phyloP scores from a whole-genome alignment of 2,888 invertebrate genomes.

The Pandemis cinnamomeana region DNA sequence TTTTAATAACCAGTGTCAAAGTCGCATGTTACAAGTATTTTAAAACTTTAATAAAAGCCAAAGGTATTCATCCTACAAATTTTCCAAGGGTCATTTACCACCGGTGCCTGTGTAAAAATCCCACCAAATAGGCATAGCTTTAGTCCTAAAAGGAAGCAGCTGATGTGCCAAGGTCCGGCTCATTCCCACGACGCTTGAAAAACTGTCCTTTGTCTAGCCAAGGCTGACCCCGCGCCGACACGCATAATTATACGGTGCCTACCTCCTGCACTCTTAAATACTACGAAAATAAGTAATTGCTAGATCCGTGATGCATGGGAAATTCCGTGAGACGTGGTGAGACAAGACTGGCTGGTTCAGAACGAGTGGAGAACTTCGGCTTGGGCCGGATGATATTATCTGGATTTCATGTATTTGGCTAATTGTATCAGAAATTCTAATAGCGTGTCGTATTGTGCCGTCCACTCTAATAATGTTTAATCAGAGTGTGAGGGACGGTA shows the following conservation, averaged over 20 bases:
- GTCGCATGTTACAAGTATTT: too few species aligned
- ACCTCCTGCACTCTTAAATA: slow-evolving; percentile 19
- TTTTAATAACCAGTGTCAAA: too few species aligned
- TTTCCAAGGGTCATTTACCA: not conserved
- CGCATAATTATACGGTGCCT: slow-evolving; percentile 34
- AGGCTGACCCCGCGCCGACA: slow-evolving; percentile 48
- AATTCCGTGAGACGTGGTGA: not conserved
- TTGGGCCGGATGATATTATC: not conserved
- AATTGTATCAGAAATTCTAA: too few species aligned
- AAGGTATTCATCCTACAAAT: too few species aligned
- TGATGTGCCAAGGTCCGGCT: slow-evolving; percentile 55
- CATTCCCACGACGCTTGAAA: slow-evolving; percentile 63
- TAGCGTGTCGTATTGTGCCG: too few species aligned
- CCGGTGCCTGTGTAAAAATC: not conserved
- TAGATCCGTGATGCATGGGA: slow-evolving; percentile 24
- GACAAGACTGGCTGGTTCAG: not conserved
- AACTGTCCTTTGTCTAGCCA: slow-evolving; percentile 64
- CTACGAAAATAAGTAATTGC: slow-evolving; percentile 22
- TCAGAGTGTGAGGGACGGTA: too few species aligned
- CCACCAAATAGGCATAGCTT: not conserved
- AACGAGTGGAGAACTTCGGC: not conserved
- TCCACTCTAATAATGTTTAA: too few species aligned
- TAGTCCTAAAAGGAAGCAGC: slow-evolving; percentile 48
- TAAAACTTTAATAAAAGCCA: too few species aligned
- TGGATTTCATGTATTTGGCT: too few species aligned